Evolutionary conservation across 2,888 invertebrate species (phyloP).

Genomic region (Brenthis daphne): DNA sequence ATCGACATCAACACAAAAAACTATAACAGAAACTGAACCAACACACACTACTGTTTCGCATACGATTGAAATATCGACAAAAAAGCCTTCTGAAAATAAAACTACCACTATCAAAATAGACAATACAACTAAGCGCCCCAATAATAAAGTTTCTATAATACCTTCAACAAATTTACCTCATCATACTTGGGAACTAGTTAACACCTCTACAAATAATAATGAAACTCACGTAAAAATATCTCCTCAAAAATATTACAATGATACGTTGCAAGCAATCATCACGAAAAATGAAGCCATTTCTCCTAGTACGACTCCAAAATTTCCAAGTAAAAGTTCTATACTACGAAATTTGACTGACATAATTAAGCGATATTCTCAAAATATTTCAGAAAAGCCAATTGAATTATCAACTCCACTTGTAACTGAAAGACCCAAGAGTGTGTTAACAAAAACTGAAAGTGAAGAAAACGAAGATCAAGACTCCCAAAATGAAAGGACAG

Average conservation of each 20-base stretch:
- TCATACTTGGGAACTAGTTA: slow-evolving; percentile 83
- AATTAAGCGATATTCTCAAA: slow-evolving; percentile 84
- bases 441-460: slow-evolving; percentile 46
- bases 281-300: slow-evolving; percentile 79
- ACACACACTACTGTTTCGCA: slow-evolving; percentile 41
- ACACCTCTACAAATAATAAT: slow-evolving; percentile 74
- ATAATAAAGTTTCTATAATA: slow-evolving; percentile 75
- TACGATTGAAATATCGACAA: slow-evolving; percentile 31
- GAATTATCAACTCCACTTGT: slow-evolving; percentile 41
- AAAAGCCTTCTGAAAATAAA: slow-evolving; percentile 26
- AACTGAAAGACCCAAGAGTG: slow-evolving; percentile 40
- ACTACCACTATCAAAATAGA: slow-evolving; percentile 53
- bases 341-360: slow-evolving; percentile 85
- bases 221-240: slow-evolving; percentile 63
- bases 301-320: slow-evolving; percentile 72
- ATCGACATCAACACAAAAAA: slow-evolving; percentile 38
- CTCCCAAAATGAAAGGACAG: slow-evolving; percentile 62
- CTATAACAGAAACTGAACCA: slow-evolving; percentile 37
- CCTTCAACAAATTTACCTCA: slow-evolving; percentile 68
- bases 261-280: slow-evolving; percentile 84
- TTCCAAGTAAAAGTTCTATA: slow-evolving; percentile 69
- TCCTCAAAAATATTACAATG: slow-evolving; percentile 83
- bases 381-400: slow-evolving; percentile 61
- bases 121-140: slow-evolving; percentile 67
- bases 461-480: slow-evolving; percentile 51